These are phyloP conservation scores for Cheirogaleus major DNA, from an alignment of 2,797 vertebrate genomes.

Conservation along the genomic window DNA sequence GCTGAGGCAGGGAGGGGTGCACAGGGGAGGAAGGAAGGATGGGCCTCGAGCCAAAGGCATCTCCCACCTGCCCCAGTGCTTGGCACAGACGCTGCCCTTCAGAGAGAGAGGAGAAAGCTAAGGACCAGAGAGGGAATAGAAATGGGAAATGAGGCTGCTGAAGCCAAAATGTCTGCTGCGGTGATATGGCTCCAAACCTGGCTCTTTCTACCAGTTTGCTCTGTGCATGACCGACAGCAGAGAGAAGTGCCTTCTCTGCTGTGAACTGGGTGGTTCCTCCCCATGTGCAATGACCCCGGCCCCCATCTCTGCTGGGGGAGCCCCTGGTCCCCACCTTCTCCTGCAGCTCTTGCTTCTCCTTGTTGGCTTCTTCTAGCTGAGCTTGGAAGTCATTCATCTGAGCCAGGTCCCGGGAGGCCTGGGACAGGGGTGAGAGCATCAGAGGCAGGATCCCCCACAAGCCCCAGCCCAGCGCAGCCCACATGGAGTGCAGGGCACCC, in stretches of 20 bases:
- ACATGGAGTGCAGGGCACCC: neutral
- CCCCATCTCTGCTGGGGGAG: neutral
- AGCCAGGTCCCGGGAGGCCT: conserved; percentile 95
- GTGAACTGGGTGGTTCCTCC: neutral
- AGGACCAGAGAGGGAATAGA: conserved; percentile 50
- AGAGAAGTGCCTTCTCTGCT: neutral
- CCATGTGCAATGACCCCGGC: neutral
- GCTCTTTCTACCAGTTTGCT: neutral
- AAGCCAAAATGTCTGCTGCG: conserved; percentile 47
- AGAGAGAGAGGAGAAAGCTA: conserved; percentile 37
- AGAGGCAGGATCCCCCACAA: neutral
- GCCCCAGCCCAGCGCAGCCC: neutral
- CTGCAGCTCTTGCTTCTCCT: conserved; percentile 96
- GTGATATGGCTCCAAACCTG: conserved; percentile 33
- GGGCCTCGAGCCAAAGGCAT: neutral
- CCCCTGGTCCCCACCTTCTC: conserved; percentile 91
- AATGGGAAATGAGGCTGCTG: conserved; percentile 36
- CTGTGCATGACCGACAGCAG: neutral
- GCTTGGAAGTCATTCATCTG: conserved; percentile 97
- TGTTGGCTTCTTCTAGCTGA: conserved; percentile 95
- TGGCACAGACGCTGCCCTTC: conserved; percentile 53
- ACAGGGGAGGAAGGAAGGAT: neutral
- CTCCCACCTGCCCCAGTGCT: neutral
- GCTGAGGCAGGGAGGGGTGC: neutral
- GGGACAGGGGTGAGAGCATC: neutral